Conservation (phyloP, 1,140 invertebrate species). For the Manduca sexta region DNA sequence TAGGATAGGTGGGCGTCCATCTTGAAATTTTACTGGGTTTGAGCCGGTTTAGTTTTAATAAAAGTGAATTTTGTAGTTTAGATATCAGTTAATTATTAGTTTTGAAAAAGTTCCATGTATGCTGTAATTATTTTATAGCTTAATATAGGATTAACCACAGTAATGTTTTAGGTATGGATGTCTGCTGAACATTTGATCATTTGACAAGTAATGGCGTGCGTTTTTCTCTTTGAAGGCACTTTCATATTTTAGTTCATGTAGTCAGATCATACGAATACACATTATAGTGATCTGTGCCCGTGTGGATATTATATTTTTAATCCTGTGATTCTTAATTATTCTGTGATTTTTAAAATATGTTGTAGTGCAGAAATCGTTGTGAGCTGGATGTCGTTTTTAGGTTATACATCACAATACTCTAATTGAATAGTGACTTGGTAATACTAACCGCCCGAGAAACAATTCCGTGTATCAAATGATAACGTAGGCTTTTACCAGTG, state of each 20-base stretch:
- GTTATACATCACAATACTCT: constrained; percentile 68
- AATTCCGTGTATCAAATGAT: constrained; percentile 17
- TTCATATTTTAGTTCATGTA: constrained; percentile 67
- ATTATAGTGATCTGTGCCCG: constrained; percentile 16
- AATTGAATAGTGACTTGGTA: constrained; percentile 60
- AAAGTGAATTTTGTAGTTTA: constrained; percentile 68
- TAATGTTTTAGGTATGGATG: constrained; percentile 72
- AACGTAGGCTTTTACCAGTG: constrained; percentile 1
- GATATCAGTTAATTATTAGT: constrained; percentile 63
- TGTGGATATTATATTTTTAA: background rate
- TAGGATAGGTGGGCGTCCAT: constrained; percentile 70
- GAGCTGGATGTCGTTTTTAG: constrained; percentile 69
- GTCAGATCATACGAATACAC: constrained; percentile 31
- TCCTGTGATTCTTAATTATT: background rate
- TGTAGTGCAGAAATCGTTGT: constrained; percentile 12
- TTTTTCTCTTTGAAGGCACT: constrained; percentile 64
- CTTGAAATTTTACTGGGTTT: constrained; percentile 71
- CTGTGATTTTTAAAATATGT: constrained; percentile 8
- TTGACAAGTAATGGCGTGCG: constrained; percentile 74
- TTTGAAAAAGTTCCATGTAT: constrained; percentile 65
- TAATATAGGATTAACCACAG: constrained; percentile 67
- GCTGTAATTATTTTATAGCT: constrained; percentile 55
- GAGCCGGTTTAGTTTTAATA: constrained; percentile 70
- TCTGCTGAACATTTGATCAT: constrained; percentile 66
- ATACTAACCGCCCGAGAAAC: constrained; percentile 53